Evolutionary conservation across 2,888 invertebrate genomes (phyloP).

Genomic region (Meghimatium bilineatum): DNA sequence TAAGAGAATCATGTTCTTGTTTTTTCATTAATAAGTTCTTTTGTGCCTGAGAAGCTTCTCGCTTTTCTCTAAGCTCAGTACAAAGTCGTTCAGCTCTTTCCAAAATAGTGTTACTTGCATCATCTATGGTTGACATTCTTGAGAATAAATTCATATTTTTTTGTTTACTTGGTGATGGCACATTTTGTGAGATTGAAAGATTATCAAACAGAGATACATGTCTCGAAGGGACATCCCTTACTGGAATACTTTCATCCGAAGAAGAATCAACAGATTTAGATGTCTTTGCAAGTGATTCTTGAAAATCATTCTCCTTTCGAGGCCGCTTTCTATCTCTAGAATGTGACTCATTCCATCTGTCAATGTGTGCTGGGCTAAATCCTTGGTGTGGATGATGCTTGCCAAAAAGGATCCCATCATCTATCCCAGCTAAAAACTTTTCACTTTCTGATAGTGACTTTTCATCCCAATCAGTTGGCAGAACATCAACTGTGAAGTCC

Average conservation of each 20-base stretch:
- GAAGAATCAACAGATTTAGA: slow-evolving; percentile 19
- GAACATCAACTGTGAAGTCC: slow-evolving; percentile 23
- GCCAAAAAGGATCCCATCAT: not conserved
- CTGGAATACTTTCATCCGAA: slow-evolving; percentile 16
- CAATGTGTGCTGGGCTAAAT: not conserved
- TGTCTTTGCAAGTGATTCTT: slow-evolving; percentile 20
- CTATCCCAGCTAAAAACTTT: slow-evolving; percentile 26
- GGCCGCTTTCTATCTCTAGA: slow-evolving; percentile 25
- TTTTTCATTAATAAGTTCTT: slow-evolving; percentile 4
- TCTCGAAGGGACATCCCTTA: not conserved
- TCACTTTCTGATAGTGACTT: slow-evolving; percentile 31
- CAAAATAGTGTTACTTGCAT: slow-evolving; percentile 51
- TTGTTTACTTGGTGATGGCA: not conserved
- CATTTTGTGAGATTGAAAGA: not conserved
- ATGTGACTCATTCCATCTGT: not conserved
- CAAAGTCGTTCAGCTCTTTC: slow-evolving; percentile 67
- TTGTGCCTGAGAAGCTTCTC: slow-evolving; percentile 48
- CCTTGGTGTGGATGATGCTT: not conserved
- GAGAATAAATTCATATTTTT: not conserved
- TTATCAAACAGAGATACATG: not conserved
- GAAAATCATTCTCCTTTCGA: slow-evolving; percentile 22
- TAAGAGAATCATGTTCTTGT: slow-evolving; percentile 22
- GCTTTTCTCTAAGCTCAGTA: slow-evolving; percentile 62
- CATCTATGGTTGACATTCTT: not conserved
- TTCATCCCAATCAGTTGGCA: slow-evolving; percentile 35